Conservation (phyloP, 2,797 vertebrate species). For the Megaceryle alcyon region DNA sequence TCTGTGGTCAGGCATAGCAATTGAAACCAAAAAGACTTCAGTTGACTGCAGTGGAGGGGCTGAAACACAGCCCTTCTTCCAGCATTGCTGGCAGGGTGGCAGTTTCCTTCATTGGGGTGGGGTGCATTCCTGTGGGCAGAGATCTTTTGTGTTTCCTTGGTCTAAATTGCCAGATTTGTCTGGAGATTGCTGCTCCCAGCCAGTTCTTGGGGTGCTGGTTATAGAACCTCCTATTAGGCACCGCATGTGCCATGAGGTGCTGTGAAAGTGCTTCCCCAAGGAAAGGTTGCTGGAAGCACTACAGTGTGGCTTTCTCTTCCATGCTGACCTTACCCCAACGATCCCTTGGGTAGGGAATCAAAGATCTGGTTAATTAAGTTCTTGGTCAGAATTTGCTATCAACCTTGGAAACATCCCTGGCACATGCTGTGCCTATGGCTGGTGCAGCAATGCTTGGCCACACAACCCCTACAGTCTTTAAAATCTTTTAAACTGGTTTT, state of each 20-base stretch:
- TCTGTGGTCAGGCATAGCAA: not conserved
- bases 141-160: constrained; percentile 27
- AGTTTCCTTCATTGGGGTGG: constrained; percentile 29
- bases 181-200: constrained; percentile 20
- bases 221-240: not conserved
- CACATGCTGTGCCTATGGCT: accelerated
- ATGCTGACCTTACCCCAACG: not conserved
- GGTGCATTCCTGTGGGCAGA: constrained; percentile 43
- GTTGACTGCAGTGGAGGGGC: not conserved
- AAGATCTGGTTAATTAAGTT: not conserved
- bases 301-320: not conserved
- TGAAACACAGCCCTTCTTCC: not conserved
- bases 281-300: not conserved
- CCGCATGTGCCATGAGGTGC: not conserved
- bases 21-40: not conserved
- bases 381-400: not conserved
- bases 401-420: not conserved
- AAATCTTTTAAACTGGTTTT: not conserved
- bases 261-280: not conserved
- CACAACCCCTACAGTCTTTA: not conserved
- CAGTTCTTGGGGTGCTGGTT: not conserved
- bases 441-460: not conserved
- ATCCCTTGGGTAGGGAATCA: not conserved
- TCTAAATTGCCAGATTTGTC: constrained; percentile 28
- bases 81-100: not conserved